These are phyloP conservation scores for Clavelina lepadiformis DNA, from an alignment of 23 tunicate species.

Conservation along the genomic window DNA sequence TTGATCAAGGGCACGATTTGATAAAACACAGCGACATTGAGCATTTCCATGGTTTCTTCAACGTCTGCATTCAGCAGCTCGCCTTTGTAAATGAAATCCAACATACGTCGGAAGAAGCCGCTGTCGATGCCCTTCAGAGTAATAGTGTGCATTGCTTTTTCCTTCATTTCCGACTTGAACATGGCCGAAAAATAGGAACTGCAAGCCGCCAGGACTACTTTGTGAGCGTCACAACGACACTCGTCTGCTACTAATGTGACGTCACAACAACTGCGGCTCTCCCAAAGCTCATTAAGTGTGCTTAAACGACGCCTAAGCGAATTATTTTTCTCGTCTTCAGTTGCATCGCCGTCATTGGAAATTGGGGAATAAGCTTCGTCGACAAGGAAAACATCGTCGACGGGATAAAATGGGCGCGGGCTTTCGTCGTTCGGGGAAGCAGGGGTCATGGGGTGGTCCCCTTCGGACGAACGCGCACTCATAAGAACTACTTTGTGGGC, in stretches of 20 bases:
- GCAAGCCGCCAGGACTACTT: constrained; percentile 83
- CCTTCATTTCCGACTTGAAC: constrained; percentile 80
- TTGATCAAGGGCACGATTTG: constrained; percentile 56
- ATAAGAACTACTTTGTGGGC: constrained; percentile 68
- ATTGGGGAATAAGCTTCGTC: constrained; percentile 44
- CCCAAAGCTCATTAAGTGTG: constrained; percentile 44
- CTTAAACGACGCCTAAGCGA: constrained; percentile 35
- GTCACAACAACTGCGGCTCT: constrained; percentile 55
- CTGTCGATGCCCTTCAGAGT: constrained; percentile 33
- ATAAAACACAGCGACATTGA: constrained; percentile 47
- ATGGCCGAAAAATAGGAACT: constrained; percentile 80
- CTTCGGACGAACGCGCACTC: constrained; percentile 54
- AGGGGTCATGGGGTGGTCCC: background rate
- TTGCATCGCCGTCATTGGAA: background rate
- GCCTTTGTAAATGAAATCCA: constrained; percentile 85
- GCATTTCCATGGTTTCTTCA: constrained; percentile 26
- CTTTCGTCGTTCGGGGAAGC: background rate
- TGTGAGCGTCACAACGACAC: constrained; percentile 51
- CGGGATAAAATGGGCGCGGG: background rate
- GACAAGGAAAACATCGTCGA: constrained; percentile 18
- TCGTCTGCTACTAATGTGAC: constrained; percentile 55
- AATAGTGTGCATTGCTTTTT: constrained; percentile 29
- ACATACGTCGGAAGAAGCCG: constrained; percentile 13
- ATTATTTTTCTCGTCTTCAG: background rate
- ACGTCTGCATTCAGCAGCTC: constrained; percentile 36